Evolutionary conservation across 2,113 vertebrate genomes (phyloP), one percentile per base, ranked within the genome.

Genomic region (Microtus ochrogaster): DNA sequence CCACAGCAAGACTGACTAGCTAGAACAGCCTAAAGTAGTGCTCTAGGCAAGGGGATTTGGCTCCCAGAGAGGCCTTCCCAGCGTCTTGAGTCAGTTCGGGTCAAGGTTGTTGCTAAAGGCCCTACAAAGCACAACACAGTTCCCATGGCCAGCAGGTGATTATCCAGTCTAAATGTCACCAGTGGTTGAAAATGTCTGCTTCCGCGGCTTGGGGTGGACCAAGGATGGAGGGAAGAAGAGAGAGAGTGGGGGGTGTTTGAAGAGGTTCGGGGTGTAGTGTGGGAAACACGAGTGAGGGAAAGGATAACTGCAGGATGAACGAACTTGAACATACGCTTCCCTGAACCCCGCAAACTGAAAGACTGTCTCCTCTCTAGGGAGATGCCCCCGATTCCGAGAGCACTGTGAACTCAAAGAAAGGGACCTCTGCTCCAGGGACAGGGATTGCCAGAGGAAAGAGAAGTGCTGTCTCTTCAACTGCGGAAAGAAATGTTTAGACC

Each of bases 401-500:
- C 47, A 44, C 1, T 97, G 96, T 39, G 61, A 94, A 44, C 96
- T 58, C 93, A 61, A 3, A 87, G 96, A 97, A 90, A 96, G 90
- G 30, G 77, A 97, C 41, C 0, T 66, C 3, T 98, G 97, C 30
- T 39, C 21, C 0, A 93, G 22, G 36, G 76, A 93, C 93, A 95
- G 12, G 11, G 58, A 95, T 7, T 97, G 97, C 11, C 70, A 0
- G 14, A 8, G 12, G 39, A 72, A 66, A 1, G 24, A 39, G 87
- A 97, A 95, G 66, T 98, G 95, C 8, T 98, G 97, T 0, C 0
- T 70, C 58, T 97, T 97, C 90, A 95, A 39, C 87, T 97, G 97
- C 1, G 94, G 96, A 4, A 96, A 47, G 39, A 97, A 97, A 44
- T 98, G 97, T 39, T 7, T 97, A 12, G 74, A 96, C 28, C 30